A percentile compares a stretch with the other conserved stretches of the same genome.
Evolutionary conservation across 2,113 vertebrate species (phyloP).

Genomic region (Pavo muticus): DNA sequence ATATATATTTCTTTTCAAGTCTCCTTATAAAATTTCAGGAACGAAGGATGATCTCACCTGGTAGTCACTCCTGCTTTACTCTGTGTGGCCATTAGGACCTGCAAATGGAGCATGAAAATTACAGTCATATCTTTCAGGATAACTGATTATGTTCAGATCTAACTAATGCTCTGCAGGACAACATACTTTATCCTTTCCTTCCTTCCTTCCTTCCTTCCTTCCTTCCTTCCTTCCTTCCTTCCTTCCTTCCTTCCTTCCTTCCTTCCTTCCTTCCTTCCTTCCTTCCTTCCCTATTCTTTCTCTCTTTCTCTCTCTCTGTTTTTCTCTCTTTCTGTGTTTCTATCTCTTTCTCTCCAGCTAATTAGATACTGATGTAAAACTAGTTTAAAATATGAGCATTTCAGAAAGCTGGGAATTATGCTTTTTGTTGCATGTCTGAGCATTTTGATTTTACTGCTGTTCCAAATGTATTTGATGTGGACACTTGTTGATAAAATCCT

Average conservation of each 20-base stretch:
- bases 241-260: neutral
- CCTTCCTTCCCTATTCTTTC: neutral
- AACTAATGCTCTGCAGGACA: neutral
- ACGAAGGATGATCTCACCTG: no score
- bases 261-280: neutral
- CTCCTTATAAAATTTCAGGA: no score
- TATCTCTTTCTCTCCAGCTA: neutral
- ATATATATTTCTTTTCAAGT: no score
- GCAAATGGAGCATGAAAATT: conserved; percentile 45
- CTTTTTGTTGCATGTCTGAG: neutral
- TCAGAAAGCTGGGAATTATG: neutral
- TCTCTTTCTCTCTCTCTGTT: neutral
- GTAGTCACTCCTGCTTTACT: neutral
- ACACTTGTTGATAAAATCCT: conserved; percentile 35
- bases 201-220: neutral
- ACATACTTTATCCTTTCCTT: neutral
- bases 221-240: neutral
- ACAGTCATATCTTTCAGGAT: neutral
- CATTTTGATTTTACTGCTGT: conserved; percentile 43
- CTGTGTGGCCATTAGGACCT: conserved; percentile 15
- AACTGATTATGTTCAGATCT: neutral
- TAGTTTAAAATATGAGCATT: conserved; percentile 23
- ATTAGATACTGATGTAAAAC: conserved; percentile 22
- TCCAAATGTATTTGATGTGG: conserved; percentile 20
- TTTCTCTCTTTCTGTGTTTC: neutral